Conservation (phyloP, 2,113 vertebrate genomes). For the Gallinago paraguaiae region DNA sequence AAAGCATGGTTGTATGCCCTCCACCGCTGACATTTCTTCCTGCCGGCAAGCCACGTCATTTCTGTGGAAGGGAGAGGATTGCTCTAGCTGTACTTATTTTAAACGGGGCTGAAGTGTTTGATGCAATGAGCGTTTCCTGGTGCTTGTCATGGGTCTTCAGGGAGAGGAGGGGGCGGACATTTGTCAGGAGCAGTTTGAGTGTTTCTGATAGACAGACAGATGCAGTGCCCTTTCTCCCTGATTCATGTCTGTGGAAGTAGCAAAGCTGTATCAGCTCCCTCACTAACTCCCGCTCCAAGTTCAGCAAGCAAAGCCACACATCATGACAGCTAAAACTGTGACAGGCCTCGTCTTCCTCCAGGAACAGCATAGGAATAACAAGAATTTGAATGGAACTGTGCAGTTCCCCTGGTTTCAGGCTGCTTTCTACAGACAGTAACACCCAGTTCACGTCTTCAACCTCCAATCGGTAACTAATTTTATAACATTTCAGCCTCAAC, state of each 20-base stretch:
- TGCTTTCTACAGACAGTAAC: background rate
- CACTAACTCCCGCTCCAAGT: rapidly evolving
- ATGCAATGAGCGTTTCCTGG: background rate
- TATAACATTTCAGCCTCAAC: background rate
- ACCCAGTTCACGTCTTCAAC: background rate
- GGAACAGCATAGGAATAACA: background rate
- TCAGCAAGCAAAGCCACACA: background rate
- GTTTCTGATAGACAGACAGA: background rate
- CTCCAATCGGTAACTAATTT: background rate
- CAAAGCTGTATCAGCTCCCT: background rate
- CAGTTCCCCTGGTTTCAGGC: background rate
- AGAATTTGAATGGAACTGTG: background rate
- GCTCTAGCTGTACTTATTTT: background rate
- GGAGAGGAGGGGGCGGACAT: background rate
- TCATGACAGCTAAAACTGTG: background rate
- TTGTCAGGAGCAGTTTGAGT: background rate
- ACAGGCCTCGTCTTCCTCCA: background rate
- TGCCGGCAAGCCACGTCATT: background rate
- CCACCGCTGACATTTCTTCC: background rate
- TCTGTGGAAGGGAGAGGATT: background rate
- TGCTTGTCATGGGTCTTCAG: background rate
- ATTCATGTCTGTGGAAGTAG: background rate
- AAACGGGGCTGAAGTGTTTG: background rate
- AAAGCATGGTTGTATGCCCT: background rate
- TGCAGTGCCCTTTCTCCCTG: background rate